A percentile compares a stretch with the other conserved stretches of the same genome.
Evolutionary conservation across 2,888 invertebrate genomes (phyloP).

Genomic region (Parapristionchus giblindavisi): DNA sequence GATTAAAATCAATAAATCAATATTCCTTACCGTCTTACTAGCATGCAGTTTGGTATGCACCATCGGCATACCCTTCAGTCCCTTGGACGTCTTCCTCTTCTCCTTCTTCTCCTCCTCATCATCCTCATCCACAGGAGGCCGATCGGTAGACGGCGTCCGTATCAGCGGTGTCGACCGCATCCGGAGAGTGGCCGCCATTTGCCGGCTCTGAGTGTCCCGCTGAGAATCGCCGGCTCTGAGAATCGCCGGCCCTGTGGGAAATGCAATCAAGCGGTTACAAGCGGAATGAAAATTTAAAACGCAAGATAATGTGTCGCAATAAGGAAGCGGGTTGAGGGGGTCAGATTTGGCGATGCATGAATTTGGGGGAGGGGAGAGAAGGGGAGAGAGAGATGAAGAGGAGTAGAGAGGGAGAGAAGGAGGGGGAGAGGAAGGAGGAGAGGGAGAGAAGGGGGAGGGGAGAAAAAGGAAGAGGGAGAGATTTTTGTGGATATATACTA

Average conservation of each 20-base stretch:
- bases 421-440: background rate
- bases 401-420: background rate
- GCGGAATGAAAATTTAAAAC: too few species aligned
- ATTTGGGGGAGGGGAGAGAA: background rate
- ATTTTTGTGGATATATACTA: too few species aligned
- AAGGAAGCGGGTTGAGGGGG: too few species aligned
- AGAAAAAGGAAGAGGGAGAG: background rate
- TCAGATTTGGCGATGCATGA: too few species aligned
- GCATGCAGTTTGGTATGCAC: conserved; percentile 18
- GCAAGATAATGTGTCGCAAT: too few species aligned
- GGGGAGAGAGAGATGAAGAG: background rate
- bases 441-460: background rate
- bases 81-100: conserved; percentile 21
- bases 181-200: background rate
- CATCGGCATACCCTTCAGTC: too few species aligned
- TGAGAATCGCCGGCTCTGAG: too few species aligned
- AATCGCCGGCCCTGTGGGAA: conserved; percentile 8
- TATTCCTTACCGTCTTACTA: conserved; percentile 18
- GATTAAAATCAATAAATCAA: too few species aligned
- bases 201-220: too few species aligned
- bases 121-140: conserved; percentile 15
- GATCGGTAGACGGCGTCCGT: conserved; percentile 27
- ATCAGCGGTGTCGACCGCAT: conserved; percentile 20
- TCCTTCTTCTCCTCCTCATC: conserved; percentile 3
- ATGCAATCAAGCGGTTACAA: too few species aligned